Base-by-base conservation (phyloP, 2,888 invertebrate genomes). In the Pantelozetes paolii region DNA sequence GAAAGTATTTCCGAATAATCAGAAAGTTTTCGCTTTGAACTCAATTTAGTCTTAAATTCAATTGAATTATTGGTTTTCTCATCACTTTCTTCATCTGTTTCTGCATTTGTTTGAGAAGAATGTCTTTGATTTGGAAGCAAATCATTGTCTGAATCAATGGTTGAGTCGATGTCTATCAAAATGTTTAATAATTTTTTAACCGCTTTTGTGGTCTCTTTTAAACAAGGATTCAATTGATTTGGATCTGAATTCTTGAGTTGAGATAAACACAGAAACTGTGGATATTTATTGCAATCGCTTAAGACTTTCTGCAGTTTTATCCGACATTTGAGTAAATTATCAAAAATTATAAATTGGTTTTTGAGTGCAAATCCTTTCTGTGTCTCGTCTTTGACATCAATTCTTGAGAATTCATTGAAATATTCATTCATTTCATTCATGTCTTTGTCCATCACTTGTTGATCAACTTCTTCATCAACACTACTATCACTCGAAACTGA, bases 221-320 rank as follows among this genome's bases (percentile, higher is more conserved):
- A 74, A 48, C 80, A 79, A 18, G 77, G 85, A 50, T 83, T 80
- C 57, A 71, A 26, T 64, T 40, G 26, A 50, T 28, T 70, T 8
- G 69, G 57, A 64, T 84, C 84, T 0, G 83, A 81, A 42, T 77
- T 78, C 54, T 80, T 78, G 45, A 87, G 82, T 69, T 83, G 79
- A 13, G 82, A 80, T 79, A 87, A 87, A 8, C 80, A 81, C 9
- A 87, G 85, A 26, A 83, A 81, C 78, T 89, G 86, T 0, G 94
- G 94, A 83, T 95, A 85, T 81, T 88, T 89, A 82, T 95, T 95
- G 0, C 89, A 87, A 18, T 87, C 86, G 59, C 86, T 83, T 71
- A 94, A 81, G 79, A 90, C 87, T 81, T 93, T 91, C 82, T 96
- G 95, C 30, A 94, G 82, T 80, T 91, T 90, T 79, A 96, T 95